A percentile compares a stretch with the other conserved stretches of the same genome.
These are phyloP conservation scores for Temnothorax nylanderi DNA, from an alignment of 1,140 invertebrate species.

Conservation along the genomic window DNA sequence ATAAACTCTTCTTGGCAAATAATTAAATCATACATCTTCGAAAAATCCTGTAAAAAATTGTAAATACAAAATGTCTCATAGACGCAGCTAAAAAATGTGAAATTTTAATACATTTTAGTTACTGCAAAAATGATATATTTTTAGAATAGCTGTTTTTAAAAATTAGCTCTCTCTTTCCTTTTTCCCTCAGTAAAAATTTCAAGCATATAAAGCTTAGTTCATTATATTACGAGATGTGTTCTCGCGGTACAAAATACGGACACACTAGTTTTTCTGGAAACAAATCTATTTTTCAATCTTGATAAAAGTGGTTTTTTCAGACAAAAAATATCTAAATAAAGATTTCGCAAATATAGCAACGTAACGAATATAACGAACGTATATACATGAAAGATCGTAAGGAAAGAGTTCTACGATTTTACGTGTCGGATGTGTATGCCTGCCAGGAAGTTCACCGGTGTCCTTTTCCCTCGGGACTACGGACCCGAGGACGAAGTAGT, in stretches of 20 bases:
- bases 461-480: constrained; percentile 13
- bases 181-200: background rate
- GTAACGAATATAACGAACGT: constrained; percentile 13
- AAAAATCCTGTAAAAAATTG: background rate
- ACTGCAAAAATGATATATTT: background rate
- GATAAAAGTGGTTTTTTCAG: no score
- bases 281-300: background rate
- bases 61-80: background rate
- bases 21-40: background rate
- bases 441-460: constrained; percentile 25
- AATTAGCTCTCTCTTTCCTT: background rate
- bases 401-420: constrained; percentile 39
- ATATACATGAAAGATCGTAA: constrained; percentile 5
- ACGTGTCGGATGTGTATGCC: constrained; percentile 23
- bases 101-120: background rate
- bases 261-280: background rate
- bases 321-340: background rate
- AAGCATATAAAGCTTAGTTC: background rate
- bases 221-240: background rate
- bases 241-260: background rate
- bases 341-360: background rate
- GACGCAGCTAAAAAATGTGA: background rate
- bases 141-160: background rate
- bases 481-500: constrained; percentile 37
- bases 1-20: background rate